phyloP scores from a whole-genome alignment of 2,113 vertebrate species.

The Halcyon senegalensis region DNA sequence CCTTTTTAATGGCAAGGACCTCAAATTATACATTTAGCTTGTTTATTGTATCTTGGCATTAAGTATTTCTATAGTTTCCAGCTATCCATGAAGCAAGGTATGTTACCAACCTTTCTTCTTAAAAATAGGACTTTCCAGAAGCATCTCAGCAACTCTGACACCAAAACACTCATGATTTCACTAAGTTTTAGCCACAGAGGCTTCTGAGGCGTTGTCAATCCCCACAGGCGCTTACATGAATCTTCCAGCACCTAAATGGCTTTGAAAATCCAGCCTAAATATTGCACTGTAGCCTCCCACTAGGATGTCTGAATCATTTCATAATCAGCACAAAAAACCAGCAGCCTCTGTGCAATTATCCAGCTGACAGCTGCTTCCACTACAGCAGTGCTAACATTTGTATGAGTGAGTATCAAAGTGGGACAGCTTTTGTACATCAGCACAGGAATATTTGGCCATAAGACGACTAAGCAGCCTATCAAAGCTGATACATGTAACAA shows the following conservation, averaged over 20 bases:
- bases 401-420: conserved; percentile 27
- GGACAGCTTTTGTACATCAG: conserved; percentile 2
- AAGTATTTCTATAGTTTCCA: background rate
- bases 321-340: background rate
- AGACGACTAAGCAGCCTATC: background rate
- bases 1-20: background rate
- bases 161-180: background rate
- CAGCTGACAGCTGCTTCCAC: conserved; percentile 57
- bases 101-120: background rate
- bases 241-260: background rate
- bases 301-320: background rate
- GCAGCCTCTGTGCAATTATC: background rate
- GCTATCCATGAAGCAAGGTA: background rate
- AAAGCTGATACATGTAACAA: background rate
- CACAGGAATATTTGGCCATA: conserved; percentile 9
- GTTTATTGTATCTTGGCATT: background rate
- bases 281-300: background rate
- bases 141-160: background rate
- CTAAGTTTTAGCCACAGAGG: background rate
- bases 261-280: conserved; percentile 3
- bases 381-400: background rate
- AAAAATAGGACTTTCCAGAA: background rate
- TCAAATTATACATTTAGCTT: background rate
- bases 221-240: background rate
- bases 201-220: background rate